Base-by-base conservation (phyloP, 2,797 vertebrate genomes). In the Microctenopoma lineatum region DNA sequence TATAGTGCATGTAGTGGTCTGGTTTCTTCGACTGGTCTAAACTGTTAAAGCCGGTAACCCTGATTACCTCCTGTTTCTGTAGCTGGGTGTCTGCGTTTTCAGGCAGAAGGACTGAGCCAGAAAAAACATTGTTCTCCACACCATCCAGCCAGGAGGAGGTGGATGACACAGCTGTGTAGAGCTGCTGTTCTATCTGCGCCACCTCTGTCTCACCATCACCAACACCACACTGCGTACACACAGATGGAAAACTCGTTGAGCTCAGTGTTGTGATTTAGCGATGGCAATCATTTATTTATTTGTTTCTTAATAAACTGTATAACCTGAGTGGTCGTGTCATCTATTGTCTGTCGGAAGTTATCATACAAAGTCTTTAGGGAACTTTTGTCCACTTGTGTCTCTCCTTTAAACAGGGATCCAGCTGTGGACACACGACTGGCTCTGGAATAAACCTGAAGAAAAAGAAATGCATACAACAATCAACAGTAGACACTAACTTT, bases 61-160 rank as follows among this genome's bases (percentile, higher is more conserved):
- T 10, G 25, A 48, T 1, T 76, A 97, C 97, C 94, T 98, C 96
- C 63, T 98, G 96, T 38, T 94, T 94, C 66, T 89, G 91, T 34
- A 98, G 92, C 63, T 94, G 95, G 0, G 89, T 85, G 83, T 97
- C 95, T 15, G 92, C 80, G 60, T 95, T 93, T 85, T 96, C 95
- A n/a, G 94, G 91, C 62, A 95, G 83, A 26, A 95, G 88, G 51
- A 93, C 89, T 2, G 94, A 88, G 53, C 95, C 90, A 52, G 96
- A 94, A 87, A 98, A 96, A 38, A 97, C 86, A 1, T 70, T 93
- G 75, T 96, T 96, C 85, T 99, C 97, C 3, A 98, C 94, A 11
- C 93, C 92, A 84, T 99, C 96, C 75, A 99, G 81, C 97, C 98
- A 99, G 14, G 91, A 77, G 0, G 96, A 97, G 0, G 96, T 94